These are phyloP conservation scores for Triplophysa yarkandensis DNA, from an alignment of 2,797 vertebrate genomes.

Conservation along the genomic window DNA sequence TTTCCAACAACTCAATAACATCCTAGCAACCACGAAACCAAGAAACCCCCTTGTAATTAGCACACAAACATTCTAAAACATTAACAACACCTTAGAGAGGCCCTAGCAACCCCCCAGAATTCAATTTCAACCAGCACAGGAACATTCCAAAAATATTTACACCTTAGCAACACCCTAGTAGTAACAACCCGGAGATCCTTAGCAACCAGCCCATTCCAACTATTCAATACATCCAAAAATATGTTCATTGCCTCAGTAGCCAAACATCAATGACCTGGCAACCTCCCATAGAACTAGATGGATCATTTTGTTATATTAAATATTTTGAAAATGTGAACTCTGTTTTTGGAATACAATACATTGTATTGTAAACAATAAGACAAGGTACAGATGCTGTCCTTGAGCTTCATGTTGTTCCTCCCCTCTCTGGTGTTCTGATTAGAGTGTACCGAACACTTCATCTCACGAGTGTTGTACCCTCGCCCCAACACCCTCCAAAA, in stretches of 20 bases:
- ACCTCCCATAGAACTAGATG: not conserved
- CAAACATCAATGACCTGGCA: not conserved
- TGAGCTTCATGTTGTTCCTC: not conserved
- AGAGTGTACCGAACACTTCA: not conserved
- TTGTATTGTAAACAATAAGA: not conserved
- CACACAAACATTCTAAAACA: too few relatives aligned
- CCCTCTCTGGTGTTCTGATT: not conserved
- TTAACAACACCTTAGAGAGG: too few relatives aligned
- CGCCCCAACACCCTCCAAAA: not conserved
- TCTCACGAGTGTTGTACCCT: constrained; percentile 18
- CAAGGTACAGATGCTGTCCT: not conserved
- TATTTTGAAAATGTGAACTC: not conserved
- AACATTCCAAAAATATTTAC: not conserved
- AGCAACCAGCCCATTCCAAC: too few relatives aligned
- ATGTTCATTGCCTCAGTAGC: not conserved
- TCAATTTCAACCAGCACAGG: not conserved
- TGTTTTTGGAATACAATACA: not conserved
- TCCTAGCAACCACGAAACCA: too few relatives aligned
- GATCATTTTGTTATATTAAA: not conserved
- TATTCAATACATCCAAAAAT: too few relatives aligned
- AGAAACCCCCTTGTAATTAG: too few relatives aligned
- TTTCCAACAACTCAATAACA: too few relatives aligned
- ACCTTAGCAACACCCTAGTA: not conserved
- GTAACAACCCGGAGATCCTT: too few relatives aligned
- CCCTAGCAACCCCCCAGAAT: too few relatives aligned